phyloP scores from a whole-genome alignment of 2,113 vertebrate species.

The Tachysurus fulvidraco region DNA sequence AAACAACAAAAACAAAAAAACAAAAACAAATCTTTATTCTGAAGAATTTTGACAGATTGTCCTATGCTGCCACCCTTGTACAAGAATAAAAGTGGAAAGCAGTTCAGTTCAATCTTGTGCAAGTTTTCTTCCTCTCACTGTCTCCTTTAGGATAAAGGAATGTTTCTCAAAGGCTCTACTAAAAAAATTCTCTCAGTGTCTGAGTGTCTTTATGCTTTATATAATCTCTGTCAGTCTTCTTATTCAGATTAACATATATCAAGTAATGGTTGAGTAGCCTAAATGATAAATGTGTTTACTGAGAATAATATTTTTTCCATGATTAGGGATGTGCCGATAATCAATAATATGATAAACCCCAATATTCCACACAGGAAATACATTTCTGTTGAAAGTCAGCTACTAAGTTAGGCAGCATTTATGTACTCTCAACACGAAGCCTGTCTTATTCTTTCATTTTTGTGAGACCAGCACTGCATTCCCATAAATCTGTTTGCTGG shows the following conservation, averaged over 20 bases:
- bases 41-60: neutral
- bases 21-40: neutral
- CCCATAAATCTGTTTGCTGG: neutral
- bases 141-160: slow-evolving; percentile 20
- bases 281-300: slow-evolving; percentile 50
- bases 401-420: neutral
- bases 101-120: neutral
- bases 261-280: slow-evolving; percentile 67
- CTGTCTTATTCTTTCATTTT: neutral
- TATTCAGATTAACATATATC: slow-evolving; percentile 66
- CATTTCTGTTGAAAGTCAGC: neutral
- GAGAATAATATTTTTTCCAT: slow-evolving; percentile 48
- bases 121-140: slow-evolving; percentile 9
- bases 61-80: neutral
- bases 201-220: slow-evolving; percentile 71
- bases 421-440: neutral
- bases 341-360: neutral
- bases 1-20: too few relatives aligned
- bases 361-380: neutral
- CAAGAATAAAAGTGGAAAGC: neutral
- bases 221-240: slow-evolving; percentile 43
- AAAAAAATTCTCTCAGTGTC: slow-evolving; percentile 70
- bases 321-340: slow-evolving; percentile 31
- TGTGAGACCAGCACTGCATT: neutral
- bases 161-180: slow-evolving; percentile 34